Conservation (phyloP, 2,888 invertebrate genomes). For the Drosophila longiperda region DNA sequence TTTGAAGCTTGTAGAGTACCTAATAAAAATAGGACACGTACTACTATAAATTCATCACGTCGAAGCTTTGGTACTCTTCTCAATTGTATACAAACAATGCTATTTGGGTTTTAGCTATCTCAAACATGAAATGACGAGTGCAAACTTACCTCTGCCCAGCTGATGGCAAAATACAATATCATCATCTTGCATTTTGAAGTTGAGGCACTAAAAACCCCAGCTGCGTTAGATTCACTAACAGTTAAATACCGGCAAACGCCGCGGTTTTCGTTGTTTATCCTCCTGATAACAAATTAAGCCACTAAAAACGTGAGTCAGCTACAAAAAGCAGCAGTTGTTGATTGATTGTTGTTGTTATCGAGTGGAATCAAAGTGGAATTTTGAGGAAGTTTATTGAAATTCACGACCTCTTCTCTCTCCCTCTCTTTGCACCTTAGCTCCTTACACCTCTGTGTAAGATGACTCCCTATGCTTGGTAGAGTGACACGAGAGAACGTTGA, state of each 20-base stretch:
- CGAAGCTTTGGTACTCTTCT: constrained; percentile 6
- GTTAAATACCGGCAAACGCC: constrained; percentile 28
- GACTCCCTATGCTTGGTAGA: constrained; percentile 13
- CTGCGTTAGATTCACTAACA: constrained; percentile 11
- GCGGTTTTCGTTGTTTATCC: constrained; percentile 9
- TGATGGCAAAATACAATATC: constrained; percentile 70
- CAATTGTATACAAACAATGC: neutral
- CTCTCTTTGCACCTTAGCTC: constrained; percentile 15
- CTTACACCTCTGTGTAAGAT: constrained; percentile 6
- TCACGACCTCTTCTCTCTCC: neutral
- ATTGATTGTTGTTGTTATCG: constrained; percentile 1
- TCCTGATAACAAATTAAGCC: constrained; percentile 22
- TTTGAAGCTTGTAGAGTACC: constrained; percentile 8
- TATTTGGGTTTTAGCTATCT: neutral
- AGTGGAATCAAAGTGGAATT: constrained; percentile 11
- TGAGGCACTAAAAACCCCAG: neutral
- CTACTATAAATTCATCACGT: neutral
- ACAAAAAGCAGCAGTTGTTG: constrained; percentile 21
- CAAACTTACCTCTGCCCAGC: constrained; percentile 82
- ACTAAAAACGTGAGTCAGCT: constrained; percentile 33
- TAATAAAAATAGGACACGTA: constrained; percentile 3
- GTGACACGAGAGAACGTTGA: constrained; percentile 5
- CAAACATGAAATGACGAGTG: constrained; percentile 41
- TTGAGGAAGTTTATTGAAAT: constrained; percentile 6
- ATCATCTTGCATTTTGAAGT: constrained; percentile 53